Evolutionary conservation across 2,113 vertebrate genomes (phyloP).

Genomic region (Scatophagus argus): DNA sequence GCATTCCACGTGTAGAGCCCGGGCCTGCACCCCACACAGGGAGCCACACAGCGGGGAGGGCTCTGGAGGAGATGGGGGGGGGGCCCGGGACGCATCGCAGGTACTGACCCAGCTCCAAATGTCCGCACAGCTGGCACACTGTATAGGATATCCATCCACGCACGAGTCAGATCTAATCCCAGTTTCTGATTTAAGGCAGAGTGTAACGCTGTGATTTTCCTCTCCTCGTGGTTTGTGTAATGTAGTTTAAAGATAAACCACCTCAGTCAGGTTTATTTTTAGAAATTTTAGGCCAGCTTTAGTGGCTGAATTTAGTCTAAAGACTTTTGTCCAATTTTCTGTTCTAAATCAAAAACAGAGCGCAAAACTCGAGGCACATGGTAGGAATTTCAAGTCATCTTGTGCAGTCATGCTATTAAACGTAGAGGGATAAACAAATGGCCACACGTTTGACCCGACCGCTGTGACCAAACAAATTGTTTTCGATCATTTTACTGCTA

Average conservation of each 20-base stretch:
- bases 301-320: slow-evolving; percentile 32
- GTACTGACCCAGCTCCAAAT: slow-evolving; percentile 52
- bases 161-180: slow-evolving; percentile 27
- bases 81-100: slow-evolving; percentile 25
- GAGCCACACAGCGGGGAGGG: slow-evolving; percentile 55
- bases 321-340: slow-evolving; percentile 45
- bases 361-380: slow-evolving; percentile 24
- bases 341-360: slow-evolving; percentile 38
- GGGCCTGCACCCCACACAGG: slow-evolving; percentile 52
- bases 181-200: slow-evolving; percentile 10
- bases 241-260: slow-evolving; percentile 5
- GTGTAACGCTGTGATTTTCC: background rate
- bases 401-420: slow-evolving; percentile 28
- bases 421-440: slow-evolving; percentile 41
- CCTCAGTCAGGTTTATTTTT: slow-evolving; percentile 35
- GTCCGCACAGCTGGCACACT: slow-evolving; percentile 57
- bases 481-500: slow-evolving; percentile 63
- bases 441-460: slow-evolving; percentile 54
- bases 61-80: slow-evolving; percentile 37
- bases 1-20: slow-evolving; percentile 79
- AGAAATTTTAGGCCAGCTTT: slow-evolving; percentile 2
- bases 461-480: slow-evolving; percentile 74
- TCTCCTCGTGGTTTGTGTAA: slow-evolving; percentile 4
- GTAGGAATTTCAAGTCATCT: slow-evolving; percentile 23
- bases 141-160: slow-evolving; percentile 52